These are phyloP conservation scores for Myotis myotis DNA, from an alignment of 2,797 vertebrate species.

Conservation along the genomic window DNA sequence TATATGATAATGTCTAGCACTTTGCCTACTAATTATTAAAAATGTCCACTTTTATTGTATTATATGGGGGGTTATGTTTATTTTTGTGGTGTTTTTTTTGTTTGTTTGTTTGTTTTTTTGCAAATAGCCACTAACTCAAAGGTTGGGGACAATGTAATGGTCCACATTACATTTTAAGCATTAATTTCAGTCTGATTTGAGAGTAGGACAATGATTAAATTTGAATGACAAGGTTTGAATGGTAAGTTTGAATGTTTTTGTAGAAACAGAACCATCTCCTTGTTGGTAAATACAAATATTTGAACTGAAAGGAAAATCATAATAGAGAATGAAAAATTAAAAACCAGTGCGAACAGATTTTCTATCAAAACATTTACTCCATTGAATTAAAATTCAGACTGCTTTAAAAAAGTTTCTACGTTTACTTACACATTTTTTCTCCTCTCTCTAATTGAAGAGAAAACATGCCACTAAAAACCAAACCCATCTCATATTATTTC, in stretches of 20 bases:
- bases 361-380: background rate
- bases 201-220: background rate
- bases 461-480: slow-evolving; percentile 3
- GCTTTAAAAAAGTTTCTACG: background rate
- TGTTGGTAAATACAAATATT: slow-evolving; percentile 47
- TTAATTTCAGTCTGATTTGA: slow-evolving; percentile 50
- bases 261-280: slow-evolving; percentile 29
- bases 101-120: background rate
- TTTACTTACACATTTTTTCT: background rate
- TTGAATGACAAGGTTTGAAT: background rate
- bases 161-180: slow-evolving; percentile 34
- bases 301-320: slow-evolving; percentile 28
- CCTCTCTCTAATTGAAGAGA: background rate
- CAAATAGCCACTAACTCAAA: background rate
- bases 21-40: background rate
- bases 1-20: slow-evolving; percentile 19
- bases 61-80: background rate
- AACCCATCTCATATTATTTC: background rate
- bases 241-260: slow-evolving; percentile 39
- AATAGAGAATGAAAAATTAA: slow-evolving; percentile 21
- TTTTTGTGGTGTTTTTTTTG: background rate
- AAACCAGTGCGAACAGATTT: background rate
- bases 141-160: background rate
- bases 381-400: slow-evolving; percentile 10
- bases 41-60: background rate